Conservation (phyloP, 2,113 vertebrate genomes). For the Cyrtonyx montezumae region DNA sequence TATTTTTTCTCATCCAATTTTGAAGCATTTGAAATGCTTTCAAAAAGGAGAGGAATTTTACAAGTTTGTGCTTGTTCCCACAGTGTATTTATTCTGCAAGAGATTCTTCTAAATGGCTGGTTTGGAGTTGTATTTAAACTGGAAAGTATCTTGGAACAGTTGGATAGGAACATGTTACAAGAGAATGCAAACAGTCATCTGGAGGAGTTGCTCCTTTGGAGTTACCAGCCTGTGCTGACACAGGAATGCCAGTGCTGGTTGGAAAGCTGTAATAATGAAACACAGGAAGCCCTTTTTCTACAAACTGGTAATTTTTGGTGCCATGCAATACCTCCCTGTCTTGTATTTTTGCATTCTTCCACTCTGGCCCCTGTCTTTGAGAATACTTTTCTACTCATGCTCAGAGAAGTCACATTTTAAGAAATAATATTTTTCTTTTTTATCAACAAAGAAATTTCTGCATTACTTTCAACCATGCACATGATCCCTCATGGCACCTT, state of each 20-base stretch:
- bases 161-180: background rate
- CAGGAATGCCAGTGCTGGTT: background rate
- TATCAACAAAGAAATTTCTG: background rate
- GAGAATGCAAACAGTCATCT: background rate
- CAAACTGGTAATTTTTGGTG: background rate
- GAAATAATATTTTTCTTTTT: background rate
- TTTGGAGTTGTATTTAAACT: conserved; percentile 4
- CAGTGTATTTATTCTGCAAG: background rate
- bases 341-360: rapidly evolving
- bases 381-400: background rate
- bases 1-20: background rate
- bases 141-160: background rate
- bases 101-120: background rate
- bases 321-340: background rate
- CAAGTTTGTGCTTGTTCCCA: conserved; percentile 44
- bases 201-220: background rate
- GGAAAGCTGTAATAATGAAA: conserved; percentile 20
- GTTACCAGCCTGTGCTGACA: background rate
- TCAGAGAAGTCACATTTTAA: background rate
- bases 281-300: background rate
- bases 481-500: background rate
- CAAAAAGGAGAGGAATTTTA: background rate
- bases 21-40: conserved; percentile 10
- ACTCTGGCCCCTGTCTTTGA: background rate
- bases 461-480: background rate